A percentile compares a stretch with the other conserved stretches of the same genome.
Evolutionary conservation across 2,888 invertebrate genomes (phyloP).

Genomic region (Caenorhabditis drosophilae): DNA sequence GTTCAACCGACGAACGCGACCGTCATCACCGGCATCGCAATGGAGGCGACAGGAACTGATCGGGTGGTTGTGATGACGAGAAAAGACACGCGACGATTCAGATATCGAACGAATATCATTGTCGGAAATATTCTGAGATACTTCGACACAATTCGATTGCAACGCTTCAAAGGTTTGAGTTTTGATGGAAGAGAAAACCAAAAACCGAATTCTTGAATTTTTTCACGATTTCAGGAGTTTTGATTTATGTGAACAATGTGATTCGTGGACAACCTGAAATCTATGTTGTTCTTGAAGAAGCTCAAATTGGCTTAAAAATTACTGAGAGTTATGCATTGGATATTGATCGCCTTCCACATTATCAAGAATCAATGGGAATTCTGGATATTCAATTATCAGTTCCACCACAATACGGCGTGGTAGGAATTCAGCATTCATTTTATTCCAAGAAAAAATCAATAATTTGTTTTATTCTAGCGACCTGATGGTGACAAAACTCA

Average conservation of each 20-base stretch:
- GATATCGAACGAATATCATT: slow-evolving; percentile 63
- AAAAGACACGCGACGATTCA: slow-evolving; percentile 67
- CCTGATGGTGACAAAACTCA: slow-evolving; percentile 68
- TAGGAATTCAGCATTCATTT: too few relatives aligned
- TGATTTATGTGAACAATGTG: slow-evolving; percentile 68
- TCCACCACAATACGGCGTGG: slow-evolving; percentile 67
- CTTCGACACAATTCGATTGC: slow-evolving; percentile 67
- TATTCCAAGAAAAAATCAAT: too few relatives aligned
- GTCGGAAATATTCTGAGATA: slow-evolving; percentile 68
- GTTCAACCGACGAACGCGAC: slow-evolving; percentile 68
- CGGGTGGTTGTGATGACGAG: slow-evolving; percentile 64
- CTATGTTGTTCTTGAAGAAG: slow-evolving; percentile 67
- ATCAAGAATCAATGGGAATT: slow-evolving; percentile 68
- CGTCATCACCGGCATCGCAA: slow-evolving; percentile 63
- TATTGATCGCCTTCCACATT: slow-evolving; percentile 65
- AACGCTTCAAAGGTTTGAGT: slow-evolving; percentile 65
- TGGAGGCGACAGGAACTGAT: slow-evolving; percentile 56
- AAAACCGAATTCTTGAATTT: neutral
- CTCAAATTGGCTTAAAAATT: slow-evolving; percentile 55
- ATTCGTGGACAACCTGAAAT: slow-evolving; percentile 68
- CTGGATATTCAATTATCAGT: slow-evolving; percentile 64
- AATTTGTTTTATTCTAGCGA: too few relatives aligned
- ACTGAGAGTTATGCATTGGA: slow-evolving; percentile 61
- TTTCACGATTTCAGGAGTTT: slow-evolving; percentile 51
- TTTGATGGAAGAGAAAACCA: slow-evolving; percentile 18